Percentiles rank a stretch among this genome's conserved stretches.
phyloP scores from a whole-genome alignment of 2,113 vertebrate genomes.

The Calyptomena viridis region DNA sequence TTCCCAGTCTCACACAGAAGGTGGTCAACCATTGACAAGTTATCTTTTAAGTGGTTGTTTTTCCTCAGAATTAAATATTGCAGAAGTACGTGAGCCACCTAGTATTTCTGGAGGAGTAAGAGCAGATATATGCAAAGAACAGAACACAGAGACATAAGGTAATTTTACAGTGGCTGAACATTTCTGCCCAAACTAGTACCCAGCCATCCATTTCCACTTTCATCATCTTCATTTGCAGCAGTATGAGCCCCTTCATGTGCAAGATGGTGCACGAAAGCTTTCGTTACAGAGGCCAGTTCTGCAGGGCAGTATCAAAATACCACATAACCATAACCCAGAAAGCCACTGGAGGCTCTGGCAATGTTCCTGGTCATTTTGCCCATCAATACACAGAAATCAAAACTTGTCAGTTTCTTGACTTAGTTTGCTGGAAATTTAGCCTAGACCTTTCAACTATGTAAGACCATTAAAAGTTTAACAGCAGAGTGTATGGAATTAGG shows the following conservation, averaged over 20 bases:
- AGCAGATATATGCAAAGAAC: background rate
- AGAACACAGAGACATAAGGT: background rate
- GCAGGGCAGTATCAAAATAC: background rate
- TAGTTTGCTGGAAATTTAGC: background rate
- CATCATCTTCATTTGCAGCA: background rate
- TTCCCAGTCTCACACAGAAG: background rate
- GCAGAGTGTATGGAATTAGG: background rate
- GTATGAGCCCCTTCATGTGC: no score
- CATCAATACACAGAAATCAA: background rate
- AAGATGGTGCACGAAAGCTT: background rate
- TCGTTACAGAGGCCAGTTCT: background rate
- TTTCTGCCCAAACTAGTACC: background rate
- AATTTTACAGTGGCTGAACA: background rate
- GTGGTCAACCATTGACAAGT: background rate
- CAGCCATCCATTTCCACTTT: background rate
- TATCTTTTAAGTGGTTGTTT: background rate
- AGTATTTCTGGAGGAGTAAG: background rate
- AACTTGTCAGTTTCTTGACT: background rate
- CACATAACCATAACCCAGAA: rapidly evolving
- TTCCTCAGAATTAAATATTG: background rate
- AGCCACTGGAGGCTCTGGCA: background rate
- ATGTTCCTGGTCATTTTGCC: background rate
- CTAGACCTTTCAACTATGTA: background rate
- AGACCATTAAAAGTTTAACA: background rate
- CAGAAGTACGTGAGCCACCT: background rate